A percentile compares a stretch with the other conserved stretches of the same genome.
Conservation (phyloP, 2,888 invertebrate genomes). For the Carabus problematicus region DNA sequence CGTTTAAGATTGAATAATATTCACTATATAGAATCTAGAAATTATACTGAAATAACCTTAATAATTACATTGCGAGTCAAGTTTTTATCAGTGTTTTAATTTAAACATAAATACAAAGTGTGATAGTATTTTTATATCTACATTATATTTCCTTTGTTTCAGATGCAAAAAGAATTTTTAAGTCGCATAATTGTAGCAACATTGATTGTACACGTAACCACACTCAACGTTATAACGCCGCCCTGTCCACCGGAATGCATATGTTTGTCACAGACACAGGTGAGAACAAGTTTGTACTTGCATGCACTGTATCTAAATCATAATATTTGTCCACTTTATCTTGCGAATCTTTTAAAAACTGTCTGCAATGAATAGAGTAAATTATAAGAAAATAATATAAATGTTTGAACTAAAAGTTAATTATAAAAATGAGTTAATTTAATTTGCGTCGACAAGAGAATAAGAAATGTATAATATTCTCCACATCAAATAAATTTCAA, state of each 20-base stretch:
- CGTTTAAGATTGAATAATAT: no score
- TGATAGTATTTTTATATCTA: background rate
- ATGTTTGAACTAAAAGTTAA: no score
- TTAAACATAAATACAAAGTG: no score
- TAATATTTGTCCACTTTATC: background rate
- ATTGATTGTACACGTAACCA: constrained; percentile 53
- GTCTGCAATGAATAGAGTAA: no score
- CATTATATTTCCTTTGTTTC: constrained; percentile 46
- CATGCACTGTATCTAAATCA: constrained; percentile 42
- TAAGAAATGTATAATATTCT: constrained; percentile 16
- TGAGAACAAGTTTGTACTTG: constrained; percentile 55
- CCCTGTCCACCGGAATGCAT: constrained; percentile 84
- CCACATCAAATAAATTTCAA: background rate
- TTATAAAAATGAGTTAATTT: no score
- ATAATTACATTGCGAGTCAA: no score
- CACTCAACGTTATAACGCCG: constrained; percentile 60
- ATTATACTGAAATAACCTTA: no score
- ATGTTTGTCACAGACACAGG: constrained; percentile 86
- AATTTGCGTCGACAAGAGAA: background rate
- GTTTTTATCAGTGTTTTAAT: no score
- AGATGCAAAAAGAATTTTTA: constrained; percentile 55
- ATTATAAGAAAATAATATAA: no score
- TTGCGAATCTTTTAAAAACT: no score
- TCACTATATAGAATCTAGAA: no score
- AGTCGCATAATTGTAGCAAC: constrained; percentile 54